These are phyloP conservation scores for Lamprotornis superbus DNA, from an alignment of 2,113 vertebrate genomes.

Conservation along the genomic window DNA sequence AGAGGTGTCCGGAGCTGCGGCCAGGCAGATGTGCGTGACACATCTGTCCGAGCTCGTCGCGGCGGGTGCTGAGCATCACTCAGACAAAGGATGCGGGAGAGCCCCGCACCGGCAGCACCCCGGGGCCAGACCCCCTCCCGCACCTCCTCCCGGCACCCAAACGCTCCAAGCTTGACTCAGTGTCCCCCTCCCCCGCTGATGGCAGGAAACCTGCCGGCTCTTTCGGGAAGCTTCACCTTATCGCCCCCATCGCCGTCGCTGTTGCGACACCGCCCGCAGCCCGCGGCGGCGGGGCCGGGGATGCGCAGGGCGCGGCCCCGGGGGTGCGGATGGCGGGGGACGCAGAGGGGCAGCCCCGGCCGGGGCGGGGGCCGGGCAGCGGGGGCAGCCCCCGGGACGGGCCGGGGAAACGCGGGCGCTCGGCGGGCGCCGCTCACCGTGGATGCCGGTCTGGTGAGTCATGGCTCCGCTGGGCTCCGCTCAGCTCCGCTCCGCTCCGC, in stretches of 20 bases:
- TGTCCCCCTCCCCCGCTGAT: neutral
- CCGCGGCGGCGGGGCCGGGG: neutral
- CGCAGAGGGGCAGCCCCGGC: neutral
- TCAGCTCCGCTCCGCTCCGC: too few relatives aligned
- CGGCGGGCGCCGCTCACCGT: too few relatives aligned
- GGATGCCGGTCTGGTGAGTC: too few relatives aligned
- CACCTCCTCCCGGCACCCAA: neutral
- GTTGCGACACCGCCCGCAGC: neutral
- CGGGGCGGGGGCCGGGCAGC: neutral
- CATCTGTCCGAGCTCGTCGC: neutral
- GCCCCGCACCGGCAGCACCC: neutral
- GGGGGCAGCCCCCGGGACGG: neutral
- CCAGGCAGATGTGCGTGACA: neutral
- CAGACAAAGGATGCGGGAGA: constrained; percentile 10
- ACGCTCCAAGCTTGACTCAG: neutral
- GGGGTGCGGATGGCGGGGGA: neutral
- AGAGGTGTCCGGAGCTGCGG: neutral
- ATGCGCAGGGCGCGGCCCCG: neutral
- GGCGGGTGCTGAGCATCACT: neutral
- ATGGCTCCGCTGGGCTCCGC: too few relatives aligned
- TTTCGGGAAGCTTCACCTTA: constrained; percentile 6
- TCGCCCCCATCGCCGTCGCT: neutral
- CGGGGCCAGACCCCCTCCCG: neutral
- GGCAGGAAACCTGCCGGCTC: neutral
- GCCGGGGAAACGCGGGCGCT: too few relatives aligned